phyloP scores from a whole-genome alignment of 1,140 invertebrate species.

The Tetraneura akinire region DNA sequence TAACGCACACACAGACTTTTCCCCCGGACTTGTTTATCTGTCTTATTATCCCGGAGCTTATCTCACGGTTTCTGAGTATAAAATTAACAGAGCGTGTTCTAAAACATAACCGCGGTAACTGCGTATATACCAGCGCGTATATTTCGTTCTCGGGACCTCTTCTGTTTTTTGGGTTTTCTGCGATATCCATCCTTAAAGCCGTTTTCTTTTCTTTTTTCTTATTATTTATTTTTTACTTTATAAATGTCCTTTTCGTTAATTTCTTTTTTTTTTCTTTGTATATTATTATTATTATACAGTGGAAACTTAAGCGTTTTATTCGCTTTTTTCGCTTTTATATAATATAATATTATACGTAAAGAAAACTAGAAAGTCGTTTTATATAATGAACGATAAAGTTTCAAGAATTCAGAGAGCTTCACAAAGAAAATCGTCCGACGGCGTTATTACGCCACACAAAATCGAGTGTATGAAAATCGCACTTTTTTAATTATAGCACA shows the following conservation, averaged over 20 bases:
- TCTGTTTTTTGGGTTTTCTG: neutral
- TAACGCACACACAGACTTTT: conserved; percentile 13
- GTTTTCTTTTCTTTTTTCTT: neutral
- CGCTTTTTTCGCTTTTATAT: conserved; percentile 15
- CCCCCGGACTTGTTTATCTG: conserved; percentile 31
- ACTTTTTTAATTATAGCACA: conserved; percentile 7
- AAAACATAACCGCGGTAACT: neutral
- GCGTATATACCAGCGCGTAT: no score
- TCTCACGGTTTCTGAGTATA: conserved; percentile 19
- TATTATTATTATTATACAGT: no score
- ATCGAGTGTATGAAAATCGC: conserved; percentile 4
- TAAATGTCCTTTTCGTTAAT: conserved; percentile 17
- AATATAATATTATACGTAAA: neutral
- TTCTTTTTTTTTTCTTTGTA: neutral
- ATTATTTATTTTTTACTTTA: neutral
- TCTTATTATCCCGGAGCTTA: conserved; percentile 33
- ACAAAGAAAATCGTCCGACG: neutral
- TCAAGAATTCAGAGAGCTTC: neutral
- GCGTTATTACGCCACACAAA: conserved; percentile 11
- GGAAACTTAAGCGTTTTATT: conserved; percentile 27
- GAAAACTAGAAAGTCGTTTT: conserved; percentile 15
- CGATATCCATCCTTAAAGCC: neutral
- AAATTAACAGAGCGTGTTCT: conserved; percentile 27
- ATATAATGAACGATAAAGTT: conserved; percentile 9
- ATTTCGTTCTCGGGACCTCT: no score